These are phyloP conservation scores for Polyommatus iphigenia DNA, from an alignment of 2,888 invertebrate genomes.

Conservation along the genomic window DNA sequence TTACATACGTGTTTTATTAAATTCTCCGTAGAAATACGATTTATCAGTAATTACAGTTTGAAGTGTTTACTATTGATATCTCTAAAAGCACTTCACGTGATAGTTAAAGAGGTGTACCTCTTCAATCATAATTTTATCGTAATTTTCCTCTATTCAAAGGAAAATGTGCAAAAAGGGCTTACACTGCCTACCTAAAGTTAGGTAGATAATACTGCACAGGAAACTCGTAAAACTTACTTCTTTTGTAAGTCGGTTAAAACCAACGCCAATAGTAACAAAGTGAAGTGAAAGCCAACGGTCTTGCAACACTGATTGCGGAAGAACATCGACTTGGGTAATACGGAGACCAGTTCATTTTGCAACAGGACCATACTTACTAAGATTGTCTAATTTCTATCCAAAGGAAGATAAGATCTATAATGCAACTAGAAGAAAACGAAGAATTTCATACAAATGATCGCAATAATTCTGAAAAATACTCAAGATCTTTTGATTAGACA, in stretches of 20 bases:
- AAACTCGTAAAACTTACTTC: neutral
- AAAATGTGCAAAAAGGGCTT: no score
- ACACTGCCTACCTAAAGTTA: neutral
- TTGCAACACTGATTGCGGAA: conserved; percentile 46
- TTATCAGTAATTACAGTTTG: no score
- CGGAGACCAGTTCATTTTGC: conserved; percentile 30
- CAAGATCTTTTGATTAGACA: no score
- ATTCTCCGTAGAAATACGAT: no score
- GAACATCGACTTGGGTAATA: conserved; percentile 43
- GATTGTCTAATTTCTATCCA: neutral
- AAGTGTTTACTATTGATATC: neutral
- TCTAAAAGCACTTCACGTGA: neutral
- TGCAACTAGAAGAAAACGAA: no score
- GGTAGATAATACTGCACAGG: neutral
- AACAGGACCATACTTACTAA: conserved; percentile 12
- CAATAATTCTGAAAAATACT: no score
- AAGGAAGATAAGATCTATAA: neutral
- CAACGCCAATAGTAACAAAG: conserved; percentile 25
- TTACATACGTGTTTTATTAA: no score
- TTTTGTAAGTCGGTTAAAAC: neutral
- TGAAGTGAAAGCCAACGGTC: conserved; percentile 34
- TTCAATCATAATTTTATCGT: neutral
- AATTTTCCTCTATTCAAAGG: neutral
- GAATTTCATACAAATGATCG: no score
- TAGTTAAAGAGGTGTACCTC: neutral